Base-by-base conservation (phyloP, 2,888 invertebrate species). In the Leptopilina myrica region DNA sequence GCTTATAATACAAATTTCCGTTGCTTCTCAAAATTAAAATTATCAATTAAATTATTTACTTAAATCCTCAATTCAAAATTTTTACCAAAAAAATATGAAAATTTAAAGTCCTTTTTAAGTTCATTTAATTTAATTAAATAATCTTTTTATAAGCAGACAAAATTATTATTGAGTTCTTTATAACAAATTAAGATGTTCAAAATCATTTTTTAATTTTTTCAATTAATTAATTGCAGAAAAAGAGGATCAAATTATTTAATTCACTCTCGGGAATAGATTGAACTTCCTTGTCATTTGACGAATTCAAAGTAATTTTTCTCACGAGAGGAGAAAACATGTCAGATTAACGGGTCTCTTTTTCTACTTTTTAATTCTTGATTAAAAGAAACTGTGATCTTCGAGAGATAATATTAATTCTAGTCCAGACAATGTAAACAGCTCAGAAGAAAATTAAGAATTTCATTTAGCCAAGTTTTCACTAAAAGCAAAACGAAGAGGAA, bases 391-490 rank as follows among this genome's bases (percentile, higher is more conserved):
- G 59, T 14, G 20, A 62, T 62, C 20, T 62, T 62, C 62, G 20
- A 9, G 20, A 62, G 62, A 62, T 20, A 20, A 62, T 62, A 62
- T 20, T 20, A 62, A 20, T 62, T 20, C 9, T 15, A 15, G 62
- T 33, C 9, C 8, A 9, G 62, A 62, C 62, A n/a, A 8, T 62
- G 62, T 62, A 62, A 62, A 62, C 62, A 62, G 62, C 62, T 62
- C 15, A 62, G 62, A 62, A 62, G 62, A 62, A 62, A 62, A 62
- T 62, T 62, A 62, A 20, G 20, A 62, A 62, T 62, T 62, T 62
- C 62, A 62, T 62, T 59, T 49, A 62, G 62, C 62, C 62, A 62
- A 62, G 62, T 62, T 62, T 20, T 20, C 20, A 8, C 20, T 9
- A 20, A 15, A 20, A 43, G 8, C 59, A 59, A 59, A 59, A 59